Base-by-base conservation (phyloP, 2,113 vertebrate species). In the Daphoenositta chrysoptera region DNA sequence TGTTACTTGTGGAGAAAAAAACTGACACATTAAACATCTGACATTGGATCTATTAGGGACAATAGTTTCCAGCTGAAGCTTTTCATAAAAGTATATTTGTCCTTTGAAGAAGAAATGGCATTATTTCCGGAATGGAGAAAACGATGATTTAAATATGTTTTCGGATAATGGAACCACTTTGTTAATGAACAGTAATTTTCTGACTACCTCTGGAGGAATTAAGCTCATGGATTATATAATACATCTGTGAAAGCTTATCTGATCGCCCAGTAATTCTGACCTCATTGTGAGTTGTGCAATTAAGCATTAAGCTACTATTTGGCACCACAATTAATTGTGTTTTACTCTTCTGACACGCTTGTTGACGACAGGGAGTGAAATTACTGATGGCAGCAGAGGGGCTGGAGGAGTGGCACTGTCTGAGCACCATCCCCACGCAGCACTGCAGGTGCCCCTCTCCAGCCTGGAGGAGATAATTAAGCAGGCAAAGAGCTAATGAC, bases 221-320 rank as follows among this genome's bases (percentile, higher is more conserved):
- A 96, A 97, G 75, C 79, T 68, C 73, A 16, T 60, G 87, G 91
- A 96, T 97, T 97, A 90, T 77, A 81, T 93, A 95, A 96, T 97
- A 95, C 94, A 97, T 95, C 89, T 96, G 78, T 96, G 95, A 97
- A 97, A 98, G 95, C 91, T 94, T 95, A 96, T 98, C 95, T 97
- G 92, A 98, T 97, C 94, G 80, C 94, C 96, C 92, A 72, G 86
- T 96, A 96, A 97, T 97, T 97, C 94, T 97, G 96, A 98, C 94
- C 95, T 96, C 93, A 83, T 89, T 81, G 61, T 87, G 91, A 94
- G 86, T 64, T 93, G 93, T 91, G 94, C 96, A 97, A 98, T 98
- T 98, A 97, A 93, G 93, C 95, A 75, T 94, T 93, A 92, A 95
- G 83, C 83, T 87, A 75, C 93, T 92, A 93, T 97, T 96, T 95